Evolutionary conservation across 2,113 vertebrate species (phyloP).

Genomic region (Felis chaus): DNA sequence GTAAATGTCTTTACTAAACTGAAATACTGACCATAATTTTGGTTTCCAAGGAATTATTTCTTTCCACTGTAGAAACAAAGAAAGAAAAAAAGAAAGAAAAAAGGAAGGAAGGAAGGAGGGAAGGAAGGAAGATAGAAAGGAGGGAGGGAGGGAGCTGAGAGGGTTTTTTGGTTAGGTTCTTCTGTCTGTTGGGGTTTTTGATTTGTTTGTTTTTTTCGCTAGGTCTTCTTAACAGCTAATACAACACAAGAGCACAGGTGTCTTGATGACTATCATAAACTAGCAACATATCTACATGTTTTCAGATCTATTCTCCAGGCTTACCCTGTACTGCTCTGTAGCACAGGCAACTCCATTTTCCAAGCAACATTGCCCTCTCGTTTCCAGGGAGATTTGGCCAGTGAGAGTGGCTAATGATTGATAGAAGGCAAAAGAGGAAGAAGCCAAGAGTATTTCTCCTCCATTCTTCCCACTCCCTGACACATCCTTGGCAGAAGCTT

Average conservation of each 20-base stretch:
- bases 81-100: neutral
- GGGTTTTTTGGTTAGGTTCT: neutral
- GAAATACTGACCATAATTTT: neutral
- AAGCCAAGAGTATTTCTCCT: neutral
- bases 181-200: neutral
- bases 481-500: neutral
- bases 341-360: neutral
- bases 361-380: neutral
- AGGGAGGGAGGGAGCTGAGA: neutral
- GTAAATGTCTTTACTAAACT: neutral
- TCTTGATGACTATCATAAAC: neutral
- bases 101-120: too few relatives aligned
- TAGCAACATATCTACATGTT: neutral
- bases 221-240: neutral
- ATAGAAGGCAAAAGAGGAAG: neutral
- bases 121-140: too few relatives aligned
- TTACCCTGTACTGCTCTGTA: neutral
- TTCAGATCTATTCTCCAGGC: neutral
- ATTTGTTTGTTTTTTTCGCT: neutral
- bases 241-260: neutral
- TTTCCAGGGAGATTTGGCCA: neutral
- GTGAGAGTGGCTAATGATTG: neutral
- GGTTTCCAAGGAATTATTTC: neutral
- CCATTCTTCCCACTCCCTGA: neutral
- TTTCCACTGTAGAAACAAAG: neutral